phyloP scores from a whole-genome alignment of 2,888 invertebrate species.

The Nysson spinosus region DNA sequence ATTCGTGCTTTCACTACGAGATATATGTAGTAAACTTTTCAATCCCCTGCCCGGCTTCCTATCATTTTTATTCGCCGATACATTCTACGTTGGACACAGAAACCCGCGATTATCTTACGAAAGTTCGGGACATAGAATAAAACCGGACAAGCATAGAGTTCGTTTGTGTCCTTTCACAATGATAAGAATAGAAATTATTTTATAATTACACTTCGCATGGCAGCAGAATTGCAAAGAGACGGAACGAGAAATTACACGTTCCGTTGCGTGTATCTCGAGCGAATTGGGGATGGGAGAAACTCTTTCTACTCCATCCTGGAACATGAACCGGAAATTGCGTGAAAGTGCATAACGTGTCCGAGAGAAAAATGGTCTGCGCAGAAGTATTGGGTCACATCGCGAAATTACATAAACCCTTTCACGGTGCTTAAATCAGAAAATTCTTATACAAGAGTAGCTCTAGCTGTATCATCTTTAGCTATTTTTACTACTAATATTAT shows the following conservation, averaged over 20 bases:
- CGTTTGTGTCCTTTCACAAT: too few species aligned
- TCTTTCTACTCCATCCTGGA: slow-evolving; percentile 2
- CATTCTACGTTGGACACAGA: too few species aligned
- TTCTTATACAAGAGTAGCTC: background rate
- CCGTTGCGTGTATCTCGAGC: background rate
- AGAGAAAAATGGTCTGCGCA: slow-evolving; percentile 8
- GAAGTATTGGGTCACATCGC: slow-evolving; percentile 17
- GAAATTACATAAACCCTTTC: slow-evolving; percentile 12
- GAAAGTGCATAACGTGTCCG: slow-evolving; percentile 13
- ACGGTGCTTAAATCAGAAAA: slow-evolving; percentile 1
- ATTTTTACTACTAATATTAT: too few species aligned
- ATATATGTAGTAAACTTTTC: too few species aligned
- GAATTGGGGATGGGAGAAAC: background rate
- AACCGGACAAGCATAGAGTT: too few species aligned
- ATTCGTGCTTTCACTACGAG: background rate
- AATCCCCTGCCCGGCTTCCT: too few species aligned
- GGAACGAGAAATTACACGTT: background rate
- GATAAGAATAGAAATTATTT: too few species aligned
- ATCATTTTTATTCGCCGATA: too few species aligned
- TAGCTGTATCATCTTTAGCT: background rate
- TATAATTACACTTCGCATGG: too few species aligned
- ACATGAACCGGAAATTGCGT: slow-evolving; percentile 16
- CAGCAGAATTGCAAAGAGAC: too few species aligned
- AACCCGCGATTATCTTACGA: too few species aligned
- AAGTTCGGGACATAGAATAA: too few species aligned